A percentile compares a stretch with the other conserved stretches of the same genome.
Evolutionary conservation across 2,888 invertebrate genomes (phyloP).

Genomic region (Dryobotodes eremita): DNA sequence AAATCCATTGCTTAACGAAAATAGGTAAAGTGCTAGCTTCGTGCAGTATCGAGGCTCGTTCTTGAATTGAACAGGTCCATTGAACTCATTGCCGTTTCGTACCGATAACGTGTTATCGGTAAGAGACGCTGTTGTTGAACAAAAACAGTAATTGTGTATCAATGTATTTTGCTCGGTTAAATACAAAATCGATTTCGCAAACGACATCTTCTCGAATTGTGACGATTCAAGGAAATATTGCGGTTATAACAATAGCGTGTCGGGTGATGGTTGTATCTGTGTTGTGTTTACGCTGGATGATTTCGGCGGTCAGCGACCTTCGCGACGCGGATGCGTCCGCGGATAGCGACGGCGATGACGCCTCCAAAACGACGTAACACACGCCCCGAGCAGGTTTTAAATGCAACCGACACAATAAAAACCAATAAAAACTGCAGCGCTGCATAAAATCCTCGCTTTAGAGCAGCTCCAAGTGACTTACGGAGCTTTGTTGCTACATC

Average conservation of each 20-base stretch:
- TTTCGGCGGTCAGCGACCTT: constrained; percentile 88
- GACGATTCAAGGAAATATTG: constrained; percentile 38
- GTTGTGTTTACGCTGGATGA: constrained; percentile 83
- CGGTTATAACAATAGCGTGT: constrained; percentile 28
- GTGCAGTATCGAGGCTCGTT: constrained; percentile 69
- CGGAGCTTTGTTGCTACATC: constrained; percentile 75
- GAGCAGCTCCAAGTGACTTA: constrained; percentile 68
- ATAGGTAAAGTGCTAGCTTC: constrained; percentile 45
- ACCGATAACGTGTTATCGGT: constrained; percentile 73
- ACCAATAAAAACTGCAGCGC: constrained; percentile 76
- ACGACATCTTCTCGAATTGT: constrained; percentile 26
- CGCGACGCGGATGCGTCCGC: constrained; percentile 81
- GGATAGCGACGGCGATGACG: constrained; percentile 64
- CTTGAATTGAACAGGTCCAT: constrained; percentile 76
- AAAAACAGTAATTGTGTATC: constrained; percentile 38
- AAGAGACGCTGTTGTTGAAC: constrained; percentile 55
- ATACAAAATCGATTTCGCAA: constrained; percentile 29
- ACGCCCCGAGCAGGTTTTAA: constrained; percentile 76
- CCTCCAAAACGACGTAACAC: constrained; percentile 75
- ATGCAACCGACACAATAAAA: constrained; percentile 76
- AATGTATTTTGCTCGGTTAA: constrained; percentile 14
- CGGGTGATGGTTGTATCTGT: constrained; percentile 50
- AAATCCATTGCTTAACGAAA: constrained; percentile 57
- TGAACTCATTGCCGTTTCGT: constrained; percentile 70
- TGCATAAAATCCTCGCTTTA: constrained; percentile 69